Conservation (phyloP, 2,113 vertebrate genomes). For the Leucoraja erinaceus region DNA sequence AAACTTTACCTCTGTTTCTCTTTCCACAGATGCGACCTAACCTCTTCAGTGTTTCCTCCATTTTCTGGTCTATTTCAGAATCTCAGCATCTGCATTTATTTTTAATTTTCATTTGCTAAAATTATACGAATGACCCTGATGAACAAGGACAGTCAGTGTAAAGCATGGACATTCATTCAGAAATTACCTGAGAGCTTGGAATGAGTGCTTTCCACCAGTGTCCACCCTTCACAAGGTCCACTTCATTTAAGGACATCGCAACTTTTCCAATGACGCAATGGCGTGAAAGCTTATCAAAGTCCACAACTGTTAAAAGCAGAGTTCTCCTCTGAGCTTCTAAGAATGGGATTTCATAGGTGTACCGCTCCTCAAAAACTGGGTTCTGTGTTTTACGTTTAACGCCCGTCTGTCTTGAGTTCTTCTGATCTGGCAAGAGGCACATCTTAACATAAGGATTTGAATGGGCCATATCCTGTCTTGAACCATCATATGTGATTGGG, state of each 20-base stretch:
- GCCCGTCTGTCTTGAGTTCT: slow-evolving; percentile 83
- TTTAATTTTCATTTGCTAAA: no score
- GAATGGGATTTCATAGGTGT: slow-evolving; percentile 80
- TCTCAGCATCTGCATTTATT: no score
- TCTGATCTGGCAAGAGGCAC: slow-evolving; percentile 80
- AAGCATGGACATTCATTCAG: neutral
- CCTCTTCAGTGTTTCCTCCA: no score
- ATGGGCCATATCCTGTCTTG: slow-evolving; percentile 74
- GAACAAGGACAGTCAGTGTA: neutral
- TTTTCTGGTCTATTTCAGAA: no score
- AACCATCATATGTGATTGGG: slow-evolving; percentile 64
- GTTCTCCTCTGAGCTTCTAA: slow-evolving; percentile 82
- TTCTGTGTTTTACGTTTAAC: slow-evolving; percentile 83
- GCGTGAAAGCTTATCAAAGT: slow-evolving; percentile 84
- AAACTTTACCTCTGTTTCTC: no score
- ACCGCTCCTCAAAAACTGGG: slow-evolving; percentile 81
- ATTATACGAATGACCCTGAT: no score
- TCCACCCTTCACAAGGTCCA: slow-evolving; percentile 82
- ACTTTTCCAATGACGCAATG: slow-evolving; percentile 84
- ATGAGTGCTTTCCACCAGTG: slow-evolving; percentile 87
- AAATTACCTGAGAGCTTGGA: slow-evolving; percentile 77
- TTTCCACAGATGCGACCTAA: no score
- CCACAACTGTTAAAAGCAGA: slow-evolving; percentile 74
- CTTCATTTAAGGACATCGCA: slow-evolving; percentile 68
- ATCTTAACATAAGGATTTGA: slow-evolving; percentile 84